phyloP scores from a whole-genome alignment of 2,113 vertebrate species.

The Camelus bactrianus region DNA sequence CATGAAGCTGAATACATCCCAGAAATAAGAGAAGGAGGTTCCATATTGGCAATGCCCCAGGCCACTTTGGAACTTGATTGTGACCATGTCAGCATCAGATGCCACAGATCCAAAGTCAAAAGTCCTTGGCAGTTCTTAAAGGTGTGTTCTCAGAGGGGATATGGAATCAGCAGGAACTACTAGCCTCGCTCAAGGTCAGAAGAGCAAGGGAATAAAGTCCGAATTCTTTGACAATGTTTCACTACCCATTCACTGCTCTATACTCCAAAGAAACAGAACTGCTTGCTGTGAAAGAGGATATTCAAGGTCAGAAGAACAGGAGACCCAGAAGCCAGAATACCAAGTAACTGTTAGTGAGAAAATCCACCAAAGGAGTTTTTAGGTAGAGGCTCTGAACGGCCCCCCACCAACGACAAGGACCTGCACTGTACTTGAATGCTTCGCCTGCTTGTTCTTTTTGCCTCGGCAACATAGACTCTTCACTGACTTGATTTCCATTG shows the following conservation, averaged over 20 bases:
- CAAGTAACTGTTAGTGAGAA: not conserved
- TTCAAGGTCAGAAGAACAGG: not conserved
- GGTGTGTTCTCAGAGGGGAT: constrained; percentile 3
- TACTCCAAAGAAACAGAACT: not conserved
- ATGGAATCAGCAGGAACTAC: not conserved
- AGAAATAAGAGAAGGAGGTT: not conserved
- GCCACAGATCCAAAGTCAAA: not conserved
- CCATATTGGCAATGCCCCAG: not conserved
- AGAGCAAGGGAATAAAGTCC: not conserved
- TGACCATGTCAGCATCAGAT: not conserved
- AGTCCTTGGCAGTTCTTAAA: not conserved
- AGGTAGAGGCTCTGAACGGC: not conserved
- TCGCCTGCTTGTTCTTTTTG: constrained; percentile 4
- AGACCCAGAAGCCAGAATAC: not conserved
- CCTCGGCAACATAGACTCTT: not conserved
- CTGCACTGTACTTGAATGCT: not conserved
- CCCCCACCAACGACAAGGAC: not conserved
- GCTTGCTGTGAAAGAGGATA: not conserved
- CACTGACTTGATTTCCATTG: constrained; percentile 1
- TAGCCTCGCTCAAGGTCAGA: constrained; percentile 17
- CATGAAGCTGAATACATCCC: not conserved
- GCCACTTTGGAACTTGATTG: constrained; percentile 15
- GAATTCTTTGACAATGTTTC: not conserved
- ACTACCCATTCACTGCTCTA: not conserved
- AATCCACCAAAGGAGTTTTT: constrained; percentile 20